Percentiles rank a stretch among this genome's conserved stretches.
Evolutionary conservation across 1,140 invertebrate genomes (phyloP).

Genomic region (Temnothorax longispinosus): DNA sequence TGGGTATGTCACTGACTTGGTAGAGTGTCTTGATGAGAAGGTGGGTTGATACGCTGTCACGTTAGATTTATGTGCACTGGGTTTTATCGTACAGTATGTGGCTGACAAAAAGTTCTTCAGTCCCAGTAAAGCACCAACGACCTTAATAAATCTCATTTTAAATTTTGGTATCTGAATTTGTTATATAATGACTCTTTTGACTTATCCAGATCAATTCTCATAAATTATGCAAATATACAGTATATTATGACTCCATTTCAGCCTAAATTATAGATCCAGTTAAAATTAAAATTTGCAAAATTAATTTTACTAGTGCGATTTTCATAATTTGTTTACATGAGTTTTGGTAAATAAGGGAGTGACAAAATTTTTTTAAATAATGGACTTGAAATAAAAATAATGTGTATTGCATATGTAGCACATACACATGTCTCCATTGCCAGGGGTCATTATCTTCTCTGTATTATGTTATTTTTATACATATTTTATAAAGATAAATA

Average conservation of each 20-base stretch:
- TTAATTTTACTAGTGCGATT: background rate
- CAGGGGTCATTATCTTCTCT: slow-evolving; percentile 85
- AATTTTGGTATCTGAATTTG: background rate
- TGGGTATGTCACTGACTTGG: slow-evolving; percentile 97
- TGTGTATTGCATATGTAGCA: slow-evolving; percentile 44
- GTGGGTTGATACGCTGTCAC: slow-evolving; percentile 88
- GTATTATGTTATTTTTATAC: slow-evolving; percentile 68
- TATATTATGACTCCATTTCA: background rate
- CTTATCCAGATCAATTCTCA: background rate
- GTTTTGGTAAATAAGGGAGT: background rate
- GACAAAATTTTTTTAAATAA: background rate
- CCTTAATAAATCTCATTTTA: slow-evolving; percentile 25
- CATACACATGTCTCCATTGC: slow-evolving; percentile 74
- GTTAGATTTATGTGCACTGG: slow-evolving; percentile 80
- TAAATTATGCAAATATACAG: background rate
- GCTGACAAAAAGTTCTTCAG: slow-evolving; percentile 63
- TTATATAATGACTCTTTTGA: background rate
- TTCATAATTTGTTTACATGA: background rate
- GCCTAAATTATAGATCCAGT: background rate
- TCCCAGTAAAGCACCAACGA: slow-evolving; percentile 36
- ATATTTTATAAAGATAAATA: slow-evolving; percentile 42
- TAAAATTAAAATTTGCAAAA: background rate
- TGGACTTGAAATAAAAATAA: background rate
- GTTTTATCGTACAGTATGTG: slow-evolving; percentile 72
- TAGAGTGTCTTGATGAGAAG: slow-evolving; percentile 98